Evolutionary conservation across 2,797 vertebrate species (phyloP).

Genomic region (Sebastes oblongus): DNA sequence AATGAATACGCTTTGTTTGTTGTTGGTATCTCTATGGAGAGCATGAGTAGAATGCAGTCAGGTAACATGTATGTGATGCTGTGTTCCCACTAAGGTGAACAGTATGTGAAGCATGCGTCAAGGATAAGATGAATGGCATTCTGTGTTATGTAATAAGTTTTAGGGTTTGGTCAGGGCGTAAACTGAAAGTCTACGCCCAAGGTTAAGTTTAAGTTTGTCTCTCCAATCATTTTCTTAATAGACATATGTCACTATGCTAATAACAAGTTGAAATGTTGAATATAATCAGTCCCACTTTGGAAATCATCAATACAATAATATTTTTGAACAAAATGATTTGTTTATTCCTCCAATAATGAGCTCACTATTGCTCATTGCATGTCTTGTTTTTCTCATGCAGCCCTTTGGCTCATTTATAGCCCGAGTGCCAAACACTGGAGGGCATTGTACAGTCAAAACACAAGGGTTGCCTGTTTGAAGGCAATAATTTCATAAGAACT

Average conservation of each 20-base stretch:
- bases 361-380: background rate
- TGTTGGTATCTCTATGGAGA: background rate
- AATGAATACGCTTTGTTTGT: background rate
- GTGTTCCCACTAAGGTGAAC: background rate
- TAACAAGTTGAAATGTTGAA: background rate
- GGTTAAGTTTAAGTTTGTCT: background rate
- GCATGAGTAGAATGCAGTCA: background rate
- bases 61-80: background rate
- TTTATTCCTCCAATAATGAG: background rate
- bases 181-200: background rate
- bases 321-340: background rate
- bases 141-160: background rate
- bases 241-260: background rate
- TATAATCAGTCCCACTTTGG: background rate
- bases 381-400: constrained; percentile 29
- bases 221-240: background rate
- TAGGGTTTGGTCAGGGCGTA: background rate
- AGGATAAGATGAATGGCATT: background rate
- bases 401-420: background rate
- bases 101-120: background rate
- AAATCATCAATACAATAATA: background rate
- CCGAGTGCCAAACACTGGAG: constrained; percentile 1
- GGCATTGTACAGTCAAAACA: constrained; percentile 5
- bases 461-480: constrained; percentile 21
- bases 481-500: constrained; percentile 57